These are phyloP conservation scores for Criorhina ranunculi DNA, from an alignment of 2,888 invertebrate genomes.

Conservation along the genomic window DNA sequence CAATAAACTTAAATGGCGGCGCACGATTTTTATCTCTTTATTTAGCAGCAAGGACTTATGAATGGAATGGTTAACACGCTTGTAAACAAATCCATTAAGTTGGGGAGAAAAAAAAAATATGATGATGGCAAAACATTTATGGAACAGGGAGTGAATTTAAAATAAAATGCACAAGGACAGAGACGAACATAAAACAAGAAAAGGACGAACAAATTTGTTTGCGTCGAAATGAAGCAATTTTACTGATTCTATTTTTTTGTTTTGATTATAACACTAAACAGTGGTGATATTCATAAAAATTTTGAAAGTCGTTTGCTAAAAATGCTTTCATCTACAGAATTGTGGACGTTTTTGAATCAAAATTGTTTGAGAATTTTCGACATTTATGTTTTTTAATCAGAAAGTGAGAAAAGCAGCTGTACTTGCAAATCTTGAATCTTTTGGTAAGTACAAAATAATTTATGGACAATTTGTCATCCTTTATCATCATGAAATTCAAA, in stretches of 20 bases:
- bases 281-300: not conserved
- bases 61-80: not conserved
- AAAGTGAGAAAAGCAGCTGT: too few species aligned
- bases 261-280: conserved; percentile 5
- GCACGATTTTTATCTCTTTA: conserved; percentile 22
- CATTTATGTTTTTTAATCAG: too few species aligned
- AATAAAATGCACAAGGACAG: not conserved
- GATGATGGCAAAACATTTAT: conserved; percentile 14
- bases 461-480: too few species aligned
- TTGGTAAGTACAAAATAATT: too few species aligned
- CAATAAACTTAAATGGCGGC: conserved; percentile 41
- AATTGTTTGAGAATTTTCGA: too few species aligned
- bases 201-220: not conserved
- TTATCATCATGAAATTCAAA: too few species aligned
- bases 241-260: conserved; percentile 12
- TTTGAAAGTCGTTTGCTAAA: not conserved
- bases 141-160: conserved; percentile 18
- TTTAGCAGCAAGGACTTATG: not conserved
- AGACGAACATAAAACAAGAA: conserved; percentile 7
- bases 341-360: too few species aligned
- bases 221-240: conserved; percentile 15
- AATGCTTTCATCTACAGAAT: too few species aligned
- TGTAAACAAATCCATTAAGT: conserved; percentile 30
- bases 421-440: too few species aligned
- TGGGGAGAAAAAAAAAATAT: not conserved